Conservation (phyloP, 2,797 vertebrate genomes). For the Rousettus madagascariensis region DNA sequence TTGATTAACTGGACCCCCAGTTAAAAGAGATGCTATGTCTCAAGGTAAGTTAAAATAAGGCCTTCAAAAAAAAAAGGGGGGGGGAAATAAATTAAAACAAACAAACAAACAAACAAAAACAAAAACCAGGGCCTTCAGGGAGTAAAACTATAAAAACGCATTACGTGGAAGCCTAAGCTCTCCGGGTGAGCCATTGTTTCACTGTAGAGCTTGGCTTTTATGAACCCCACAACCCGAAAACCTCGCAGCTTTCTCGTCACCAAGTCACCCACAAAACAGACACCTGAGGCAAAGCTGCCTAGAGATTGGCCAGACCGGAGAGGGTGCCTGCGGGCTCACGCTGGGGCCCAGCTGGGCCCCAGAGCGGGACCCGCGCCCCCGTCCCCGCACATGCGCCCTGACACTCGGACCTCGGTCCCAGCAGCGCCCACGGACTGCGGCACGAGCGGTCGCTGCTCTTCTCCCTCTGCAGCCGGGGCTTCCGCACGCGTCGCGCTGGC, state of each 20-base stretch:
- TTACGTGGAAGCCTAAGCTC: not conserved
- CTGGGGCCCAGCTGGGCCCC: not conserved
- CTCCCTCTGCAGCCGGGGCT: not conserved
- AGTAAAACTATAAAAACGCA: no score
- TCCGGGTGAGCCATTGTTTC: not conserved
- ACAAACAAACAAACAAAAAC: no score
- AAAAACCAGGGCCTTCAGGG: no score
- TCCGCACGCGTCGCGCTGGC: not conserved
- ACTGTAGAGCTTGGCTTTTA: no score
- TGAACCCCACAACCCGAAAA: no score
- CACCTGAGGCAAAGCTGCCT: not conserved
- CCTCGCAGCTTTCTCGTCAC: not conserved
- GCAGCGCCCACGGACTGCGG: rapidly evolving
- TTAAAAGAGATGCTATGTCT: not conserved
- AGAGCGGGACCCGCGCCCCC: not conserved
- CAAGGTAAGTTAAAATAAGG: not conserved
- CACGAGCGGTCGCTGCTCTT: not conserved
- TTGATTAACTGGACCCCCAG: no score
- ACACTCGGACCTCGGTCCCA: not conserved
- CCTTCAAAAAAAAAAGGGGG: no score
- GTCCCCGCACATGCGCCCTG: not conserved
- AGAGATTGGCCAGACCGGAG: rapidly evolving
- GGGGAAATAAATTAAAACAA: no score
- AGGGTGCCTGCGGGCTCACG: not conserved
- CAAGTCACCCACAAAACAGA: not conserved